These are phyloP conservation scores for Latheticus oryzae DNA, from an alignment of 2,888 invertebrate genomes.

Conservation along the genomic window DNA sequence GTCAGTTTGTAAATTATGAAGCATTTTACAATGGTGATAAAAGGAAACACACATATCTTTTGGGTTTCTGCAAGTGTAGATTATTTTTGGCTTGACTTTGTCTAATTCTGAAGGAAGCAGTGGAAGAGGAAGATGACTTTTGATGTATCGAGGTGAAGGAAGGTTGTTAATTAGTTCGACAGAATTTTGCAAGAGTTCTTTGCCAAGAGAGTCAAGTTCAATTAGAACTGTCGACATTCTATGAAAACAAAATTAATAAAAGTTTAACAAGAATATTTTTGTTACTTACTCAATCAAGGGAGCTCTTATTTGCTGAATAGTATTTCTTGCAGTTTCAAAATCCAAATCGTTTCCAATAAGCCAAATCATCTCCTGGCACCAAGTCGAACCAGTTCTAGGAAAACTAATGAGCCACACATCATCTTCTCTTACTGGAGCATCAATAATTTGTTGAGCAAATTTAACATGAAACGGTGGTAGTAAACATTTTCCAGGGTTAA, in stretches of 20 bases:
- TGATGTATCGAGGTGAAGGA: constrained; percentile 77
- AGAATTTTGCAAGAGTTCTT: constrained; percentile 73
- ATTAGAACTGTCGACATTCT: constrained; percentile 50
- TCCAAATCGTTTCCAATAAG: constrained; percentile 85
- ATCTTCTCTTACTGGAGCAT: constrained; percentile 77
- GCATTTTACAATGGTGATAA: constrained; percentile 82
- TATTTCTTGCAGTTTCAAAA: constrained; percentile 77
- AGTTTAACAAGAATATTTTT: neutral
- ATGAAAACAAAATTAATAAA: constrained; percentile 17
- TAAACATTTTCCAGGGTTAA: constrained; percentile 77
- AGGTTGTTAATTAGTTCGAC: constrained; percentile 77
- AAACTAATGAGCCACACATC: constrained; percentile 91
- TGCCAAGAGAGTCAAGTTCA: constrained; percentile 48
- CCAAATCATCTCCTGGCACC: constrained; percentile 95
- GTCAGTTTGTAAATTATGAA: constrained; percentile 71
- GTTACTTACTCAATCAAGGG: constrained; percentile 76
- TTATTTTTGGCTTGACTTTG: constrained; percentile 79
- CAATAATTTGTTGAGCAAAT: constrained; percentile 76
- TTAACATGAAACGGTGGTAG: constrained; percentile 77
- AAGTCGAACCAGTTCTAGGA: constrained; percentile 94
- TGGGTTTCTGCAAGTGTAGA: constrained; percentile 90
- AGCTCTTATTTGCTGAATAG: constrained; percentile 72
- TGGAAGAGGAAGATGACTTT: constrained; percentile 80
- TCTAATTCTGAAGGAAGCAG: constrained; percentile 75
- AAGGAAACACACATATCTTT: constrained; percentile 92